These are phyloP conservation scores for Apamea sordens DNA, from an alignment of 2,888 invertebrate genomes.

Conservation along the genomic window DNA sequence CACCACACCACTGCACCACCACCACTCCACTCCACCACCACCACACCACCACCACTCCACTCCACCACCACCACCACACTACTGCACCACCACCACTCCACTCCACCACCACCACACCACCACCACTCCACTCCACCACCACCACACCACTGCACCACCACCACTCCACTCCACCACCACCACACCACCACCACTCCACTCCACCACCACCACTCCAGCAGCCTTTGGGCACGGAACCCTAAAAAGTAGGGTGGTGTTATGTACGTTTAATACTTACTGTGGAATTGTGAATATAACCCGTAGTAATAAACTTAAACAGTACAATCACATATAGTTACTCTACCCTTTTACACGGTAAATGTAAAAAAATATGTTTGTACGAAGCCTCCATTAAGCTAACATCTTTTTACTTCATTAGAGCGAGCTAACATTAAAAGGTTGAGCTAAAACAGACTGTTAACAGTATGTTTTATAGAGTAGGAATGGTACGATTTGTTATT, in stretches of 20 bases:
- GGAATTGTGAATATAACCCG: neutral
- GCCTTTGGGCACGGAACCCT: neutral
- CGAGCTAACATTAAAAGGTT: constrained; percentile 22
- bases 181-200: too few relatives aligned
- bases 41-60: too few relatives aligned
- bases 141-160: too few relatives aligned
- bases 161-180: too few relatives aligned
- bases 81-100: too few relatives aligned
- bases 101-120: too few relatives aligned
- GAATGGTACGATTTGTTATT: neutral
- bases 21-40: too few relatives aligned
- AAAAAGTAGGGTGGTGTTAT: neutral
- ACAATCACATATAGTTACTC: constrained; percentile 7
- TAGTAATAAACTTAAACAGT: constrained; percentile 26
- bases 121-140: too few relatives aligned
- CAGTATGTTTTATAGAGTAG: neutral
- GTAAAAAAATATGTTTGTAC: constrained; percentile 21
- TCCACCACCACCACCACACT: too few relatives aligned
- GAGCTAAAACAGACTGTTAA: constrained; percentile 8
- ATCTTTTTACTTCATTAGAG: constrained; percentile 46
- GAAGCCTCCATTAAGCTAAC: constrained; percentile 25
- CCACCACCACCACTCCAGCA: too few relatives aligned
- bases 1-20: too few relatives aligned
- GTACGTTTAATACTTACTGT: neutral
- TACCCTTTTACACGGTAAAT: constrained; percentile 9